Percentiles rank a stretch among this genome's conserved stretches.
These are phyloP conservation scores for Pelecanoides urinatrix DNA, from an alignment of 2,113 vertebrate genomes.

Conservation along the genomic window DNA sequence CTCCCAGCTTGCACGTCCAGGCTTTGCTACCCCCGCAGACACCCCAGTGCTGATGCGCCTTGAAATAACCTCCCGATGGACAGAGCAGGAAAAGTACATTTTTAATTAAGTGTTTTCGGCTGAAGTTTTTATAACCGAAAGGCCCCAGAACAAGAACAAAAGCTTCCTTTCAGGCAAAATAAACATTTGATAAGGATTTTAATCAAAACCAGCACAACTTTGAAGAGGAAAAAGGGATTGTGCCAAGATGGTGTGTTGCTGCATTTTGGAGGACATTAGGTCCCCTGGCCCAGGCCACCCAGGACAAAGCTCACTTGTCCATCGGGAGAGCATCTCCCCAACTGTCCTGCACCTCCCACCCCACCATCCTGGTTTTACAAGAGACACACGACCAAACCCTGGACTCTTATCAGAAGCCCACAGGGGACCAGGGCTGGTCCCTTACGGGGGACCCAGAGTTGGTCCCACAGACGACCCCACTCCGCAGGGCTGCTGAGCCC, in stretches of 20 bases:
- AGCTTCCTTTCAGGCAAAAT: constrained; percentile 39
- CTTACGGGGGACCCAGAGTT: background rate
- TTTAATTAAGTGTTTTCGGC: background rate
- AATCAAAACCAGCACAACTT: background rate
- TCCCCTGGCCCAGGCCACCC: background rate
- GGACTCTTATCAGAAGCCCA: background rate
- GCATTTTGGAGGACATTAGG: background rate
- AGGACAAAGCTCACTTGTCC: background rate
- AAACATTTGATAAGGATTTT: constrained; percentile 12
- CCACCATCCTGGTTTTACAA: background rate
- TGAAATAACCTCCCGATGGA: background rate
- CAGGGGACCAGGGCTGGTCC: background rate
- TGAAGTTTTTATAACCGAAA: background rate
- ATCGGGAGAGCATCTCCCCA: background rate
- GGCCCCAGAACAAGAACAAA: constrained; percentile 31
- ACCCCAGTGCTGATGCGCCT: accelerated
- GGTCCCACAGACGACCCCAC: too few relatives aligned
- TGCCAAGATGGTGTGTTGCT: background rate
- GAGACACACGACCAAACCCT: background rate
- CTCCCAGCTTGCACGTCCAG: background rate
- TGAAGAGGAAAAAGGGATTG: background rate
- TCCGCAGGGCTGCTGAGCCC: background rate
- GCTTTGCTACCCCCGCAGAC: background rate
- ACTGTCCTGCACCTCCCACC: accelerated
- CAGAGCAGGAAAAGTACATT: background rate